A percentile compares a stretch with the other conserved stretches of the same genome.
These are phyloP conservation scores for Eriocheir sinensis DNA, from an alignment of 1,140 invertebrate genomes.

Conservation along the genomic window DNA sequence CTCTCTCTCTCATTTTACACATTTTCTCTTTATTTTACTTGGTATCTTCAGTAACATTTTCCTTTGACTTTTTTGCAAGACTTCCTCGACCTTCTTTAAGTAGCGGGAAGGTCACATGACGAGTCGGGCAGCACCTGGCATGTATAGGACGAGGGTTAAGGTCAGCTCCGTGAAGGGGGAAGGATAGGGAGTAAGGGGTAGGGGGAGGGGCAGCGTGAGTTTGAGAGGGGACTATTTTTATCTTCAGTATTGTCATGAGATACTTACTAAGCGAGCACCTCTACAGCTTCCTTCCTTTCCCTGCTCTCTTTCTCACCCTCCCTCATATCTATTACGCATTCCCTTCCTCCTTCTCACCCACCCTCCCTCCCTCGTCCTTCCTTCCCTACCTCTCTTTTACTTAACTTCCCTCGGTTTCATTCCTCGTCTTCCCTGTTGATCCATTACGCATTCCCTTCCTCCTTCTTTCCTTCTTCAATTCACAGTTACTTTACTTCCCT, in stretches of 20 bases:
- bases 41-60: not conserved
- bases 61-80: not conserved
- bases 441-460: not conserved
- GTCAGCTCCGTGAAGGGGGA: no score
- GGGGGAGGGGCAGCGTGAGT: no score
- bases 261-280: not conserved
- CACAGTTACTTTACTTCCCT: not conserved
- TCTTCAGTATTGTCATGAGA: conserved; percentile 1
- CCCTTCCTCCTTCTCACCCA: not conserved
- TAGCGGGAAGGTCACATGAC: not conserved
- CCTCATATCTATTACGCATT: not conserved
- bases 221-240: not conserved
- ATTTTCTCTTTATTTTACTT: not conserved
- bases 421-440: not conserved
- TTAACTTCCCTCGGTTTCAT: not conserved
- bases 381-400: not conserved
- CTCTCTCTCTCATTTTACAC: not conserved
- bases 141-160: not conserved
- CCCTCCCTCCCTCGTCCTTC: not conserved
- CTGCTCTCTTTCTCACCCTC: not conserved
- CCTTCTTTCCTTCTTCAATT: not conserved
- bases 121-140: not conserved
- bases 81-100: not conserved
- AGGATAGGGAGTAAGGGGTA: not conserved
- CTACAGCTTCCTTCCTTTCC: not conserved